A percentile compares a stretch with the other conserved stretches of the same genome.
These are phyloP conservation scores for Callipepla squamata DNA, from an alignment of 2,113 vertebrate species.

Conservation along the genomic window DNA sequence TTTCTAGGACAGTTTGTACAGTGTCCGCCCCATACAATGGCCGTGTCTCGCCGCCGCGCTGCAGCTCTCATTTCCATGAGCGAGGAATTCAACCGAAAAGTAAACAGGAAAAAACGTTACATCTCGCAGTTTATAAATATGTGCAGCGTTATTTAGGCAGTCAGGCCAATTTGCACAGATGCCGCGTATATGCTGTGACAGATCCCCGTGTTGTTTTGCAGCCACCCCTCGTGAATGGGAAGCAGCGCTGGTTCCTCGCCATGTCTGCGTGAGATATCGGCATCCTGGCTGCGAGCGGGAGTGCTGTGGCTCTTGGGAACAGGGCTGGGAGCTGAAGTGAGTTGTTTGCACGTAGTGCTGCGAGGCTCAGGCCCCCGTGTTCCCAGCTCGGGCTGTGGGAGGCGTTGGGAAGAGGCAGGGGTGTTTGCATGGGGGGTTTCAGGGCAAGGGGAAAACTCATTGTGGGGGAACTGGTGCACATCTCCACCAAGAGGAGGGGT, in stretches of 20 bases:
- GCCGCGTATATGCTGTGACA: constrained; percentile 51
- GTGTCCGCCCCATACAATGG: constrained; percentile 66
- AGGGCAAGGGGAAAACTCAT: accelerated
- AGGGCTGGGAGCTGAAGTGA: constrained; percentile 6
- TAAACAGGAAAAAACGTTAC: constrained; percentile 77
- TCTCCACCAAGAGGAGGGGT: not conserved
- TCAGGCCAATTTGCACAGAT: constrained; percentile 67
- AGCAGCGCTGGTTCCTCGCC: constrained; percentile 52
- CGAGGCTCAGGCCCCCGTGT: not conserved
- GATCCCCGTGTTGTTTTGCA: constrained; percentile 46
- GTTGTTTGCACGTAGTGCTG: constrained; percentile 56
- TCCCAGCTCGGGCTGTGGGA: not conserved
- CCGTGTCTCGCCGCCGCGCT: constrained; percentile 60
- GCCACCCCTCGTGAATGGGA: constrained; percentile 45
- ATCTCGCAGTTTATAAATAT: constrained; percentile 73
- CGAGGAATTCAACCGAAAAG: constrained; percentile 76
- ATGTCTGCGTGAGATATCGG: constrained; percentile 39
- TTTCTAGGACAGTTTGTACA: constrained; percentile 77
- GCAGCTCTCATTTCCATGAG: constrained; percentile 68
- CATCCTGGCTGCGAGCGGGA: constrained; percentile 54
- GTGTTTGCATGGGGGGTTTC: not conserved
- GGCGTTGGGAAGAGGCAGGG: not conserved
- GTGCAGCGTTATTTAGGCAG: constrained; percentile 61
- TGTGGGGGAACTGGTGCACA: not conserved
- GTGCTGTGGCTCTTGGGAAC: constrained; percentile 35